These are phyloP conservation scores for Platygyra sinensis DNA, from an alignment of 64 coral and sea anemone species.

Conservation along the genomic window DNA sequence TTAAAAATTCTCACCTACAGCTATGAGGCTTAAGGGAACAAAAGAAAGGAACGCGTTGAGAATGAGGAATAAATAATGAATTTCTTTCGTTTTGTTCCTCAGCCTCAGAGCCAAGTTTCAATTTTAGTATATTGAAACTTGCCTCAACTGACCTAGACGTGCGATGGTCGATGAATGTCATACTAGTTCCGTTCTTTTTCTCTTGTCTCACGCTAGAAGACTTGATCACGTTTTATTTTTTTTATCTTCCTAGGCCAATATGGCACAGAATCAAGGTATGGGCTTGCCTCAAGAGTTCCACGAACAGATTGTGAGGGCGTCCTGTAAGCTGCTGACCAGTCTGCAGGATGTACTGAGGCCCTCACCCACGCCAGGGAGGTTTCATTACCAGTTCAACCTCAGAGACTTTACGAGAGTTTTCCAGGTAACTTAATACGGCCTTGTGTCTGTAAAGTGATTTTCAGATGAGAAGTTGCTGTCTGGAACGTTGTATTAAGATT, in stretches of 20 bases:
- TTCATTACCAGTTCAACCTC: conserved; percentile 95
- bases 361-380: conserved; percentile 88
- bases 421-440: conserved; percentile 60
- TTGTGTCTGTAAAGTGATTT: neutral
- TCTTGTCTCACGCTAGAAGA: no score
- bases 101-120: no score
- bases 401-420: conserved; percentile 91
- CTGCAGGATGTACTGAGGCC: conserved; percentile 82
- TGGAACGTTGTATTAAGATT: neutral
- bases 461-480: neutral
- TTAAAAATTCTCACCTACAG: no score
- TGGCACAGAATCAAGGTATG: conserved; percentile 99
- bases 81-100: no score
- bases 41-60: no score
- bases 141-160: neutral
- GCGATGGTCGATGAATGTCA: neutral
- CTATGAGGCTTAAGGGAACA: no score
- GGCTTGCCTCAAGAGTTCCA: conserved; percentile 93
- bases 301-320: conserved; percentile 90
- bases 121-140: no score
- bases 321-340: conserved; percentile 70
- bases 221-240: neutral
- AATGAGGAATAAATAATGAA: no score
- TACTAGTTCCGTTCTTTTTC: neutral
- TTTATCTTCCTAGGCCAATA: conserved; percentile 69